These are phyloP conservation scores for Thereva unica DNA, from an alignment of 2,888 invertebrate species.

Conservation along the genomic window DNA sequence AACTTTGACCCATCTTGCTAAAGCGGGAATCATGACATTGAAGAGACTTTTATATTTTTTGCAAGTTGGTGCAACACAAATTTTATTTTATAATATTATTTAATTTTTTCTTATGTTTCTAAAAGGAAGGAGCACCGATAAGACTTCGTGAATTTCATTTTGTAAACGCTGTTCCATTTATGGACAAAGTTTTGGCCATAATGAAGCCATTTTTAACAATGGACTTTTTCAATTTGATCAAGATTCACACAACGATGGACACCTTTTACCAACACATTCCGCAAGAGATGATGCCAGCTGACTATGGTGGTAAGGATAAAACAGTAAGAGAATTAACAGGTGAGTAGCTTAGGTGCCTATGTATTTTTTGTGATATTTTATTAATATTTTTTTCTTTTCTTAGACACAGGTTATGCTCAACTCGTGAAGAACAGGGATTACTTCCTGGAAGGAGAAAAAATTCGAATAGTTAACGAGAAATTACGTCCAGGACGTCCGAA, in stretches of 20 bases:
- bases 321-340: constrained; percentile 36
- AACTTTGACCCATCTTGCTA: constrained; percentile 66
- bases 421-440: constrained; percentile 55
- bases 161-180: constrained; percentile 69
- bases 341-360: neutral
- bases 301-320: constrained; percentile 65
- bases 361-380: neutral
- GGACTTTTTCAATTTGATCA: constrained; percentile 61
- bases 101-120: neutral
- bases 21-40: constrained; percentile 65
- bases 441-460: constrained; percentile 60
- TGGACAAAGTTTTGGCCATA: constrained; percentile 71
- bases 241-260: constrained; percentile 61
- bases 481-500: constrained; percentile 68
- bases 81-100: too few species aligned
- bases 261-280: constrained; percentile 62
- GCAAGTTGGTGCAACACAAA: too few species aligned
- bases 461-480: constrained; percentile 64
- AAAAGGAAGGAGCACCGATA: constrained; percentile 69
- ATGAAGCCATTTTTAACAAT: constrained; percentile 77
- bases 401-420: constrained; percentile 56
- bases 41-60: constrained; percentile 72
- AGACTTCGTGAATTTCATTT: constrained; percentile 72
- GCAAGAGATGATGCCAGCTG: constrained; percentile 64
- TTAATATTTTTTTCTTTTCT: constrained; percentile 42